phyloP scores from a whole-genome alignment of 2,113 vertebrate species.

The Acrocephalus kingi region DNA sequence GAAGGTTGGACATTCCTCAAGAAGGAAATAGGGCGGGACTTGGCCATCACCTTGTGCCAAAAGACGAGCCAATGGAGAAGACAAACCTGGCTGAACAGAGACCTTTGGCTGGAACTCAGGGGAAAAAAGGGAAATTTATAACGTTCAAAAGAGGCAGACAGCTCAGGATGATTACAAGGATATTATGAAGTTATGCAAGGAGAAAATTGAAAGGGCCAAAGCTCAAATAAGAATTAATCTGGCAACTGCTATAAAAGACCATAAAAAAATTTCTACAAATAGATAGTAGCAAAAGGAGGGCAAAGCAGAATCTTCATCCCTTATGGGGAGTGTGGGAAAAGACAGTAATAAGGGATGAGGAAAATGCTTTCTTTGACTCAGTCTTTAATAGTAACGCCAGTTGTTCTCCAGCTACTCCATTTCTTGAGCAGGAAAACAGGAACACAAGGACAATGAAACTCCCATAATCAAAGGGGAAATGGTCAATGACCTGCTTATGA shows the following conservation, averaged over 20 bases:
- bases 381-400: not conserved
- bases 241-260: not conserved
- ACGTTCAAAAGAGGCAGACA: not conserved
- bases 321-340: not conserved
- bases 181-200: not conserved
- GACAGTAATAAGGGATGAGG: not conserved
- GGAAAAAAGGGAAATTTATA: not conserved
- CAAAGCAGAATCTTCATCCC: not conserved
- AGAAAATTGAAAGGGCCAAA: not conserved
- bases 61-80: not conserved
- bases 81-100: not conserved
- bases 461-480: not conserved
- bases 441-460: not conserved
- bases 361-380: not conserved
- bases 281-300: not conserved
- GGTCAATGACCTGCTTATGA: not conserved
- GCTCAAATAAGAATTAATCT: not conserved
- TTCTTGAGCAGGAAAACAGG: not conserved
- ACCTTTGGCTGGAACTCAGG: not conserved
- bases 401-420: accelerated
- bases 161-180: not conserved
- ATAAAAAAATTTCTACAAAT: not conserved
- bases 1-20: not conserved
- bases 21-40: not conserved
- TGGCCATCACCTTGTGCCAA: not conserved